Conservation (phyloP, 1,140 invertebrate species). For the Andricus grossulariae region DNA sequence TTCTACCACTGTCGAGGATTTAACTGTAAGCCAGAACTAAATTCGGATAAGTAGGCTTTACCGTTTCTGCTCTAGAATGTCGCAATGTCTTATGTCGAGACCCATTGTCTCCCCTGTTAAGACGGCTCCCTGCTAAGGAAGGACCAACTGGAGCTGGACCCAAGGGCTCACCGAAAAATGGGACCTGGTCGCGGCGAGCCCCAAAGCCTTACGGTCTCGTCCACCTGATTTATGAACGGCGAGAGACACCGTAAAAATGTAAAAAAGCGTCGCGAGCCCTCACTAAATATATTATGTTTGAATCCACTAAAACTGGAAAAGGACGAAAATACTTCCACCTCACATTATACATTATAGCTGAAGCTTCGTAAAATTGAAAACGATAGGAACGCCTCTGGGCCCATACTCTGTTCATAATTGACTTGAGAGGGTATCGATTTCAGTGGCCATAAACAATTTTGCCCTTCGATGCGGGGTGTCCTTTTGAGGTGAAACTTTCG, state of each 20-base stretch:
- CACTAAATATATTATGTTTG: neutral
- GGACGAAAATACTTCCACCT: conserved; percentile 9
- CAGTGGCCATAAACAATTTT: conserved; percentile 69
- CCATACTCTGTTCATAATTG: conserved; percentile 63
- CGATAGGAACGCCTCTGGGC: neutral
- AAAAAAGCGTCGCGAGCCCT: conserved; percentile 44
- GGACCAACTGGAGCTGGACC: conserved; percentile 28
- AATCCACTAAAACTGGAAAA: neutral
- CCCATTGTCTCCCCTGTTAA: conserved; percentile 13
- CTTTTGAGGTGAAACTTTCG: conserved; percentile 49
- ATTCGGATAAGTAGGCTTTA: conserved; percentile 44
- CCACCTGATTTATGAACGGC: conserved; percentile 68
- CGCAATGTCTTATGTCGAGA: conserved; percentile 65
- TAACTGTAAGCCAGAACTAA: conserved; percentile 26
- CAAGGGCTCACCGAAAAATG: conserved; percentile 39
- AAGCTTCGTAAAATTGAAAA: neutral
- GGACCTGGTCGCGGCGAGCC: conserved; percentile 41
- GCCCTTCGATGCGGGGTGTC: conserved; percentile 56
- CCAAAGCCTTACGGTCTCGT: conserved; percentile 61
- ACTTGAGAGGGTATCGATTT: conserved; percentile 69
- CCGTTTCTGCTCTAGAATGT: conserved; percentile 63
- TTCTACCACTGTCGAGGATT: conserved; percentile 25
- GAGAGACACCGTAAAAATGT: conserved; percentile 45
- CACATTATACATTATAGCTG: conserved; percentile 47
- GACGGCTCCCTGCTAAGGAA: conserved; percentile 52